Conservation (phyloP, 2,113 vertebrate species). For the Syngnathoides biaculeatus region DNA sequence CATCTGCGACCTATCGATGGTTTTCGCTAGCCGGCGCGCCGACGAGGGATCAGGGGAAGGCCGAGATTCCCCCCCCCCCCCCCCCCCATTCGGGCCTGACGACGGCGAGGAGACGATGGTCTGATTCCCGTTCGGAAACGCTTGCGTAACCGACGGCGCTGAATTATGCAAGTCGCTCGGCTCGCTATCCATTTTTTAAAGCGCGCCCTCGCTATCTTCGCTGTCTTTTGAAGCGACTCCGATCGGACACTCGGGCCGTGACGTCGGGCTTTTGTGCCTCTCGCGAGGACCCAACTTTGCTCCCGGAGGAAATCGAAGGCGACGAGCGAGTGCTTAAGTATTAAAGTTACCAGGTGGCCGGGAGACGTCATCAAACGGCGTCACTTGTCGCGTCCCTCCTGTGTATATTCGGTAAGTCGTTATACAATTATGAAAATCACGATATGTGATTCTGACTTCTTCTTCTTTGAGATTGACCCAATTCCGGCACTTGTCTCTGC, state of each 20-base stretch:
- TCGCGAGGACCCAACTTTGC: not conserved
- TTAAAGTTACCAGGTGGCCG: not conserved
- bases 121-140: constrained; percentile 44
- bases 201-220: no score
- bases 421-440: not conserved
- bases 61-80: not conserved
- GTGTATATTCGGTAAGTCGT: not conserved
- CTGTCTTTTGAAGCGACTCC: constrained; percentile 62
- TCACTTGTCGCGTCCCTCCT: not conserved
- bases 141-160: constrained; percentile 59
- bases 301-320: constrained; percentile 16
- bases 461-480: not conserved
- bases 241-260: constrained; percentile 65
- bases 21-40: not conserved
- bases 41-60: not conserved
- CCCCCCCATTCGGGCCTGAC: not conserved
- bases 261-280: constrained; percentile 18
- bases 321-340: not conserved
- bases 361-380: not conserved
- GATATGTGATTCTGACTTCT: not conserved
- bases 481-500: not conserved
- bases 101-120: constrained; percentile 39
- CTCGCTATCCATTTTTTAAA: constrained; percentile 62
- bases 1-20: not conserved
- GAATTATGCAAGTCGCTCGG: constrained; percentile 53